Conservation (phyloP, 2,797 vertebrate genomes). For the Artibeus lituratus region DNA sequence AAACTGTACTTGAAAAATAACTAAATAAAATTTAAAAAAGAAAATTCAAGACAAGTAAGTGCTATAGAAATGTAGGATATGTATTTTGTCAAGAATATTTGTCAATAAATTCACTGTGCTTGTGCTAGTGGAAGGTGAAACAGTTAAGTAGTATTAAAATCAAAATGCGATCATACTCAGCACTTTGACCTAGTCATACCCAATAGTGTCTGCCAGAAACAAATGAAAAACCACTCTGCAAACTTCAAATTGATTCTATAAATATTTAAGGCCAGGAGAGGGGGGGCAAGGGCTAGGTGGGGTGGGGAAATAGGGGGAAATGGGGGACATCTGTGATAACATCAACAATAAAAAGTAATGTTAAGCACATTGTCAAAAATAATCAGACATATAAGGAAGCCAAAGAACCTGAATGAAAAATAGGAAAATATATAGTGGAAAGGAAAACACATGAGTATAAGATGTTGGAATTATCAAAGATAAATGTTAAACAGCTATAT, state of each 20-base stretch:
- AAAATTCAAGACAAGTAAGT: neutral
- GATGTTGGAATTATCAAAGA: neutral
- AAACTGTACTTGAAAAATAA: no score
- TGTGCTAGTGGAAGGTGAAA: neutral
- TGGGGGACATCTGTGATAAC: neutral
- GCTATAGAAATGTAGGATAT: neutral
- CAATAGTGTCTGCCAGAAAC: neutral
- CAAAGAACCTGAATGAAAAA: neutral
- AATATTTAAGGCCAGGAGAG: neutral
- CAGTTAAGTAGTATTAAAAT: neutral
- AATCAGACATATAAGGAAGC: neutral
- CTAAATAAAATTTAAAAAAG: no score
- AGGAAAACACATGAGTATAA: neutral
- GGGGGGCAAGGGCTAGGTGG: neutral
- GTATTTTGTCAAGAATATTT: neutral
- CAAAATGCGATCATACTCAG: neutral
- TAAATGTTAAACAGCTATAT: neutral
- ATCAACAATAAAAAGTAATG: neutral
- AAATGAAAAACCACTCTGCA: neutral
- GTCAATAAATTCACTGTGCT: neutral
- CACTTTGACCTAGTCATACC: neutral
- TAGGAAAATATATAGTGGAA: neutral
- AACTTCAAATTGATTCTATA: neutral
- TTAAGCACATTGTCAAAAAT: neutral
- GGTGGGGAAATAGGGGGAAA: neutral